phyloP scores from a whole-genome alignment of 2,888 invertebrate genomes.

The Panopea generosa region DNA sequence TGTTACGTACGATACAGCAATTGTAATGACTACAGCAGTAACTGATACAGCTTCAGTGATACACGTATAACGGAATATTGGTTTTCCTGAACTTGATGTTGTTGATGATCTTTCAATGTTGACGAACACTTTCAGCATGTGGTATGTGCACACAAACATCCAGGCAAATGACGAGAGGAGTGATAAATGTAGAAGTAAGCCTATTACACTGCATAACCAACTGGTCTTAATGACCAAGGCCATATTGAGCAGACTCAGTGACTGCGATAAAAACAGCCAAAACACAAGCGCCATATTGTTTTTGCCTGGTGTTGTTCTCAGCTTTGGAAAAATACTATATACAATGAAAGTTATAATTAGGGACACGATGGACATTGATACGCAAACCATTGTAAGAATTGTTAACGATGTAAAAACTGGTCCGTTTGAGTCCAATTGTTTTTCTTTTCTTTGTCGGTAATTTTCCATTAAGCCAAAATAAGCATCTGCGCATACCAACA shows the following conservation, averaged over 20 bases:
- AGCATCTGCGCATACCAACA: not conserved
- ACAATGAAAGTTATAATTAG: slow-evolving; percentile 21
- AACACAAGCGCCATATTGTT: slow-evolving; percentile 17
- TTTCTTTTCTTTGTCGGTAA: not conserved
- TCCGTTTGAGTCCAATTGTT: not conserved
- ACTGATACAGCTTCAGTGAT: slow-evolving; percentile 4
- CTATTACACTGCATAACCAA: slow-evolving; percentile 8
- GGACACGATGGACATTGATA: slow-evolving; percentile 23
- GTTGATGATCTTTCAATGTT: slow-evolving; percentile 19
- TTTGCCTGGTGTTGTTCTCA: slow-evolving; percentile 9
- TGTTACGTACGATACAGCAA: slow-evolving; percentile 4
- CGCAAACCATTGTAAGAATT: slow-evolving; percentile 30
- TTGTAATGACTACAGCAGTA: slow-evolving; percentile 13
- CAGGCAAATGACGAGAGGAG: slow-evolving; percentile 17
- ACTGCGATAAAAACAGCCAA: not conserved
- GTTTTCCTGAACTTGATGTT: slow-evolving; percentile 4
- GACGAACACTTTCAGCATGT: slow-evolving; percentile 51
- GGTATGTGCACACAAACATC: slow-evolving; percentile 45
- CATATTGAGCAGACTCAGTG: slow-evolving; percentile 1
- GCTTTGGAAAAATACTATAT: not conserved
- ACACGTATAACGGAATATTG: slow-evolving; percentile 16
- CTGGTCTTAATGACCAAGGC: not conserved
- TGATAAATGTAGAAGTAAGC: slow-evolving; percentile 2
- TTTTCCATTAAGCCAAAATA: not conserved
- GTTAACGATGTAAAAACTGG: not conserved